phyloP scores from a whole-genome alignment of 2,888 invertebrate genomes.

The Gryllus longicercus region DNA sequence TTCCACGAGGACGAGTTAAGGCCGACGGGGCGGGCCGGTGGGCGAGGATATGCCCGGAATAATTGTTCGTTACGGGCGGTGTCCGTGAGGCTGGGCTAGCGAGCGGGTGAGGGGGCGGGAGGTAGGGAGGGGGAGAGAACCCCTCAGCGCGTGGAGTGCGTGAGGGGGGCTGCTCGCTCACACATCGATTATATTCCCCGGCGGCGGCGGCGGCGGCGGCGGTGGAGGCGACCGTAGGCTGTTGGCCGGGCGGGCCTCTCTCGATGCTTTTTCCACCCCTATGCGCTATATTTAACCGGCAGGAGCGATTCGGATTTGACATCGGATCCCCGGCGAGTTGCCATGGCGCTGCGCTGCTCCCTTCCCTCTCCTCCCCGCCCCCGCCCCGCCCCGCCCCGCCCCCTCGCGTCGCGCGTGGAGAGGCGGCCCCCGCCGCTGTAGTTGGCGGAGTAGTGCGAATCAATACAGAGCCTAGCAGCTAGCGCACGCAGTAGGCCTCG shows the following conservation, averaged over 20 bases:
- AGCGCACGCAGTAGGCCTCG: not conserved
- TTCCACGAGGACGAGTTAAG: not conserved
- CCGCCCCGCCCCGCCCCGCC: not conserved
- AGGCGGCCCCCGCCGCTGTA: not conserved
- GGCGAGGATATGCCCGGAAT: not conserved
- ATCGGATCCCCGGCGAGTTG: conserved; percentile 6
- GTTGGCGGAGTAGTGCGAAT: conserved; percentile 17
- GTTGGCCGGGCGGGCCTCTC: not conserved
- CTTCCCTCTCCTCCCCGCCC: not conserved
- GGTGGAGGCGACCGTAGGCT: not conserved
- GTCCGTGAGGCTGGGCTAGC: not conserved
- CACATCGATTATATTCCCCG: conserved; percentile 10
- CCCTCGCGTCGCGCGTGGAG: not conserved
- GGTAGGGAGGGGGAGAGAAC: not conserved
- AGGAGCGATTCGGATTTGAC: conserved; percentile 8
- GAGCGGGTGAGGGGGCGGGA: not conserved
- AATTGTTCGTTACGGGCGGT: not conserved
- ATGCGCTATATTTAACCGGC: conserved; percentile 1
- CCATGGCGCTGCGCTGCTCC: conserved; percentile 5
- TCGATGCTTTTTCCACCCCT: not conserved
- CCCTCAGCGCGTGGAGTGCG: not conserved
- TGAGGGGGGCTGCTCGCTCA: not conserved
- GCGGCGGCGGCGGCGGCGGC: not conserved
- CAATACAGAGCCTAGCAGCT: not conserved
- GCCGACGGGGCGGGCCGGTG: not conserved